Conservation (phyloP, 2,888 invertebrate species). For the Actias luna region DNA sequence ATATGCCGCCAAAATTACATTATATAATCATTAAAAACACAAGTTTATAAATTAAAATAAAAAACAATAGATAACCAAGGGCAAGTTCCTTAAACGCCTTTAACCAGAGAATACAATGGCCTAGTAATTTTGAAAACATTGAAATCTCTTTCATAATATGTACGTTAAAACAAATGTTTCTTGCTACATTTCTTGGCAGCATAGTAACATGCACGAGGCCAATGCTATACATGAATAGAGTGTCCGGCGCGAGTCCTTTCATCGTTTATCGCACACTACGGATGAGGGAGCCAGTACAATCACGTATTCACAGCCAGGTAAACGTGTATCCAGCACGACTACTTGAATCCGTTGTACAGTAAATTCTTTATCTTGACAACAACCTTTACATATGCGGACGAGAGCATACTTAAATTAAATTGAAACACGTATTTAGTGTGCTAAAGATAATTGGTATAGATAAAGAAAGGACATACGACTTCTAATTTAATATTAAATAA, state of each 20-base stretch:
- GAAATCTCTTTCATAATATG: neutral
- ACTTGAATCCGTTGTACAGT: conserved; percentile 43
- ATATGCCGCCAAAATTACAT: too few species aligned
- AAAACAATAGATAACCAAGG: too few species aligned
- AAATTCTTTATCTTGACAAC: conserved; percentile 46
- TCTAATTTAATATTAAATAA: neutral
- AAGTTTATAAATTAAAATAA: too few species aligned
- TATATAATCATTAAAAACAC: too few species aligned
- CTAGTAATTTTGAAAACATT: neutral
- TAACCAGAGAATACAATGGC: too few species aligned
- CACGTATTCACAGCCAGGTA: conserved; percentile 56
- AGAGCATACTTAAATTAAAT: conserved; percentile 32
- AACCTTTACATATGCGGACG: conserved; percentile 29
- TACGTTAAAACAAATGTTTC: conserved; percentile 15
- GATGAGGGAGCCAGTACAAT: conserved; percentile 60
- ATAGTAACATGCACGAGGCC: conserved; percentile 55
- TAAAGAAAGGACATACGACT: conserved; percentile 19
- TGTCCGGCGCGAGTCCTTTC: conserved; percentile 70
- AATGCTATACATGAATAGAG: conserved; percentile 72
- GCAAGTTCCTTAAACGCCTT: too few species aligned
- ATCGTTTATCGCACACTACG: conserved; percentile 61
- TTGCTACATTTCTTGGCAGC: conserved; percentile 43
- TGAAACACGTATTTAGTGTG: conserved; percentile 30
- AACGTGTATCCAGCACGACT: conserved; percentile 38
- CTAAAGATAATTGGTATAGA: conserved; percentile 29